Conservation (phyloP, 1,140 invertebrate species). For the Hydropsyche tenuis region DNA sequence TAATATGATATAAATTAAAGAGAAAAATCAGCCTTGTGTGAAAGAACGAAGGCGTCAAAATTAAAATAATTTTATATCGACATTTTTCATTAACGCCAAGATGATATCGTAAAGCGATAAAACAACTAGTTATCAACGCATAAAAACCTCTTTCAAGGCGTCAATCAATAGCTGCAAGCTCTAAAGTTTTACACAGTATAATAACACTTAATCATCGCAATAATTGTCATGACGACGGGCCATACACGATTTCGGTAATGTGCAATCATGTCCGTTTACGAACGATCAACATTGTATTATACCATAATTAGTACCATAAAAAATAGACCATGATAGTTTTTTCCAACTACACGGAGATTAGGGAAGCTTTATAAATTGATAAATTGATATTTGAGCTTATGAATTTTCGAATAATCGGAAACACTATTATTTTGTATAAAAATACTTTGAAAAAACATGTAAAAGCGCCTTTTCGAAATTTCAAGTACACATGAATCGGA, state of each 20-base stretch:
- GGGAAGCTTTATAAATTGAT: not conserved
- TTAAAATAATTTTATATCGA: too few species aligned
- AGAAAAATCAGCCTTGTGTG: not conserved
- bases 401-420: too few species aligned
- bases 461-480: too few species aligned
- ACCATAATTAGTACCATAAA: not conserved
- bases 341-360: not conserved
- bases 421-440: too few species aligned
- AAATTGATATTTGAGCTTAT: too few species aligned
- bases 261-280: not conserved
- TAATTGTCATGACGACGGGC: not conserved
- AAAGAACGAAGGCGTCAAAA: too few species aligned
- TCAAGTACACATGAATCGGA: too few species aligned
- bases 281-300: not conserved
- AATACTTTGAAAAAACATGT: too few species aligned
- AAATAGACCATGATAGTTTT: not conserved
- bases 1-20: not conserved
- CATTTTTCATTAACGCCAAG: too few species aligned
- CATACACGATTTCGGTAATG: not conserved
- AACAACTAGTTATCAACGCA: too few species aligned
- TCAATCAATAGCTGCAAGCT: not conserved
- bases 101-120: too few species aligned
- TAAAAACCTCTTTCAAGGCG: too few species aligned
- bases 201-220: slow-evolving; percentile 21
- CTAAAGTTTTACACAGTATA: slow-evolving; percentile 17